phyloP scores from a whole-genome alignment of 2,888 invertebrate species.

The Entomobrya multifasciata region DNA sequence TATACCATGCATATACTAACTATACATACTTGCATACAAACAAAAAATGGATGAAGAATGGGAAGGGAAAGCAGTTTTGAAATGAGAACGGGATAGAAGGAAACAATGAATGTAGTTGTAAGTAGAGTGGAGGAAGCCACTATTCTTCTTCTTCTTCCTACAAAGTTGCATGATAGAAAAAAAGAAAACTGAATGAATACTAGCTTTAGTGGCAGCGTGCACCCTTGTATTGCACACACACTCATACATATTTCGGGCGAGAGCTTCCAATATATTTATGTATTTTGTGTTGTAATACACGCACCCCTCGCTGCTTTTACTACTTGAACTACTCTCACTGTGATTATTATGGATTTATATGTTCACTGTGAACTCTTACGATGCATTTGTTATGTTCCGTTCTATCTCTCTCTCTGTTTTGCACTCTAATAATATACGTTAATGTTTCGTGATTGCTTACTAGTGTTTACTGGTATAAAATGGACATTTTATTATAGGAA shows the following conservation, averaged over 20 bases:
- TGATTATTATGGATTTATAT: neutral
- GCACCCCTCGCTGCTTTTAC: neutral
- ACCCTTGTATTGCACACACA: neutral
- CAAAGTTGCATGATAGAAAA: neutral
- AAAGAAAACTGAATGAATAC: neutral
- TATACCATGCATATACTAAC: too few species aligned
- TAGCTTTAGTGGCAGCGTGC: too few species aligned
- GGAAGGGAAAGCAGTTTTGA: conserved; percentile 43
- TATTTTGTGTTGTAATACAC: conserved; percentile 21
- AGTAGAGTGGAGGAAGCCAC: neutral
- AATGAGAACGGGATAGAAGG: conserved; percentile 36
- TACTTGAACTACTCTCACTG: conserved; percentile 11
- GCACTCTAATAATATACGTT: neutral
- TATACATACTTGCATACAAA: conserved; percentile 33
- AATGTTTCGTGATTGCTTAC: conserved; percentile 42
- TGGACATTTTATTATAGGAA: conserved; percentile 6
- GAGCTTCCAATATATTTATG: neutral
- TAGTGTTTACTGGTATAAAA: too few species aligned
- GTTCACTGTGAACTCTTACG: conserved; percentile 7
- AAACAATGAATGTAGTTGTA: conserved; percentile 34
- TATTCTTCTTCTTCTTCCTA: conserved; percentile 20
- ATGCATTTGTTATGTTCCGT: conserved; percentile 57
- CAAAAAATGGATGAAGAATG: conserved; percentile 38
- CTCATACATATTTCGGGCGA: neutral
- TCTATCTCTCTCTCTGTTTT: too few species aligned